These are phyloP conservation scores for Baronia brevicornis DNA, from an alignment of 2,888 invertebrate species.

Conservation along the genomic window DNA sequence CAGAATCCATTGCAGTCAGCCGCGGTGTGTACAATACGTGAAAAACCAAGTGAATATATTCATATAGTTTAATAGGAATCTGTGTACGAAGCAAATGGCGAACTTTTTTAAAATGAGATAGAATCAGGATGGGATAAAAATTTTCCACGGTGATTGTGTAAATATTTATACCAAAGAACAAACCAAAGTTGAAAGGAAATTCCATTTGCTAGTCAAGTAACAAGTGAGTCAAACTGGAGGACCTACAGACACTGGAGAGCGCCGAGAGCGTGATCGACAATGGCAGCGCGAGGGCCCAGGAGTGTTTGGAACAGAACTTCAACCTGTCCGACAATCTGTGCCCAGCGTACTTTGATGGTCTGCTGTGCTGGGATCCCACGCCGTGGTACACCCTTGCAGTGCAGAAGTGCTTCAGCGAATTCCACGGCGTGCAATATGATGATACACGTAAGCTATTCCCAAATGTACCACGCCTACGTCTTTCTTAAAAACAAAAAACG, in stretches of 20 bases:
- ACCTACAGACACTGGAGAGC: conserved; percentile 55
- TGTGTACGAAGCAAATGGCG: conserved; percentile 14
- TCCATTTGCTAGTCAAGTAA: conserved; percentile 31
- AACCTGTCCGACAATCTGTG: conserved; percentile 64
- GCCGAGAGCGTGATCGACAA: conserved; percentile 51
- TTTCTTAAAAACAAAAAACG: no score
- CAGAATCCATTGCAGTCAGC: conserved; percentile 45
- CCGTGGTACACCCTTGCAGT: conserved; percentile 79
- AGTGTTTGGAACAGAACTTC: conserved; percentile 47
- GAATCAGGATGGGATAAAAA: conserved; percentile 25
- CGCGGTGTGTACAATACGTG: conserved; percentile 42
- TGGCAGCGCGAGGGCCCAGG: conserved; percentile 46
- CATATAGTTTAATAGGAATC: conserved; percentile 3
- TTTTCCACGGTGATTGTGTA: conserved; percentile 19
- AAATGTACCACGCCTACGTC: no score
- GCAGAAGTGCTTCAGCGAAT: conserved; percentile 86
- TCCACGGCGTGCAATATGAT: conserved; percentile 87
- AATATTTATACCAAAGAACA: conserved; percentile 39
- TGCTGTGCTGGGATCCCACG: conserved; percentile 91
- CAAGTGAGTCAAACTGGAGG: conserved; percentile 64
- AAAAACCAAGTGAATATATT: conserved; percentile 19
- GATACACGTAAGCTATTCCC: conserved; percentile 85
- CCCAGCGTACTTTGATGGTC: conserved; percentile 82
- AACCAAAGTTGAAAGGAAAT: conserved; percentile 29
- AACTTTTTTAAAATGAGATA: conserved; percentile 16